Evolutionary conservation across 2,888 invertebrate genomes (phyloP), one percentile per base, ranked within the genome.

Genomic region (Protodeltote pygarga): DNA sequence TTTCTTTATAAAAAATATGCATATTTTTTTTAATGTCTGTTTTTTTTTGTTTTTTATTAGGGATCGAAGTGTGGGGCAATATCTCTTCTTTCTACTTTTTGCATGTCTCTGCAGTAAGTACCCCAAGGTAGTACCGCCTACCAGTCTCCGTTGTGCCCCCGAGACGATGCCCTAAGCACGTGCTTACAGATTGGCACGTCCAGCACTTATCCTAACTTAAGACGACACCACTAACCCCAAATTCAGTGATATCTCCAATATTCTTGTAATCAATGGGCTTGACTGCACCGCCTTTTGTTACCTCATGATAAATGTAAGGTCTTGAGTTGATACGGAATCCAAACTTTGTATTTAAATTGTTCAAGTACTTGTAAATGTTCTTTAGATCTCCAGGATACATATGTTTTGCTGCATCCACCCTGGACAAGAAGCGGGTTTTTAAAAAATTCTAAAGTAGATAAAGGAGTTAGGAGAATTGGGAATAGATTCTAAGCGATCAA

Each of bases 361-460:
- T 87, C 3, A 94, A 71, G 13, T 91, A 81, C 0, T 86, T 87
- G 68, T 94, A 95, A 50, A 97, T 96, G n/a, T 75, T 78, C 52
- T 89, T 71, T 16, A 98, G 84, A 80, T 98, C 97, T 1, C 79
- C 76, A 0, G 97, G 96, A 92, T 94, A 94, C 94, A 96, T 95
- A 74, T 96, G 95, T 68, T 95, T 96, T 0, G 95, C 95, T 15
- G 95, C 95, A 75, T 96, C 96, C 3, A 96, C 92, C 60, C 96
- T 94, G 78, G 94, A 96, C 39, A n/a, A 5, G 10, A 39, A 38
- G 25, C 8, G 25, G 5, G 5, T 23, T 15, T 5, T 16, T 9
- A 29, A n/a, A 31, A 9, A 25, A 39, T n/a, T n/a, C n/a, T n/a
- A n/a, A n/a, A n/a, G n/a, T n/a, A n/a, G n/a, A n/a, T n/a, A n/a